These are phyloP conservation scores for Pterocles burchelli DNA, from an alignment of 2,113 vertebrate species.

Conservation along the genomic window DNA sequence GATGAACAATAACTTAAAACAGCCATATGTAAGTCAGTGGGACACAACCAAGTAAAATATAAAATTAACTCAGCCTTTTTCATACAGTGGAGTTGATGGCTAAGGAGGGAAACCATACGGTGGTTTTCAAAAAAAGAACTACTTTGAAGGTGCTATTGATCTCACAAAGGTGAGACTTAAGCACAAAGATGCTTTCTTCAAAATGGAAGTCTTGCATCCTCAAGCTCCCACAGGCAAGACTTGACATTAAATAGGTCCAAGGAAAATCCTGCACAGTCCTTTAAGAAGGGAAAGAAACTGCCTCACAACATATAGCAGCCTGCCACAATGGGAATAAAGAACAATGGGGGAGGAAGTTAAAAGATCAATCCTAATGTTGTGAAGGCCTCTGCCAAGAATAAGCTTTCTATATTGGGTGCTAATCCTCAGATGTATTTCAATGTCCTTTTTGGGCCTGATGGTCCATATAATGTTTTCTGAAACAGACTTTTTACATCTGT, in stretches of 20 bases:
- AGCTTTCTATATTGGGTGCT: background rate
- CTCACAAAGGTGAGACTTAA: background rate
- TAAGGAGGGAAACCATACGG: background rate
- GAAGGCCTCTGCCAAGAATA: background rate
- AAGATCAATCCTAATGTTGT: background rate
- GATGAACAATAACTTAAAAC: background rate
- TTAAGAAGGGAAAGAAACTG: background rate
- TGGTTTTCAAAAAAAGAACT: background rate
- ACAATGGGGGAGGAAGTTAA: background rate
- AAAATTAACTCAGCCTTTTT: background rate
- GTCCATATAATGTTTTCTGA: background rate
- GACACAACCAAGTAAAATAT: background rate
- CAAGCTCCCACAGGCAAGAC: background rate
- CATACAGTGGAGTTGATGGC: background rate
- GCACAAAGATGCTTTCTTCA: background rate
- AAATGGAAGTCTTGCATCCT: background rate
- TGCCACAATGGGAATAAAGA: background rate
- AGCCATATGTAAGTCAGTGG: background rate
- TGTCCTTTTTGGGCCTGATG: background rate
- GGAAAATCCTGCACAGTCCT: background rate
- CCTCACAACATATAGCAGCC: background rate
- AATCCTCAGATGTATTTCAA: background rate
- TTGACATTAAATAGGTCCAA: background rate
- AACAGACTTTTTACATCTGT: background rate
- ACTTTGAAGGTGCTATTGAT: constrained; percentile 14